These are phyloP conservation scores for Sphaeramia orbicularis DNA, from an alignment of 2,797 vertebrate species.

Conservation along the genomic window DNA sequence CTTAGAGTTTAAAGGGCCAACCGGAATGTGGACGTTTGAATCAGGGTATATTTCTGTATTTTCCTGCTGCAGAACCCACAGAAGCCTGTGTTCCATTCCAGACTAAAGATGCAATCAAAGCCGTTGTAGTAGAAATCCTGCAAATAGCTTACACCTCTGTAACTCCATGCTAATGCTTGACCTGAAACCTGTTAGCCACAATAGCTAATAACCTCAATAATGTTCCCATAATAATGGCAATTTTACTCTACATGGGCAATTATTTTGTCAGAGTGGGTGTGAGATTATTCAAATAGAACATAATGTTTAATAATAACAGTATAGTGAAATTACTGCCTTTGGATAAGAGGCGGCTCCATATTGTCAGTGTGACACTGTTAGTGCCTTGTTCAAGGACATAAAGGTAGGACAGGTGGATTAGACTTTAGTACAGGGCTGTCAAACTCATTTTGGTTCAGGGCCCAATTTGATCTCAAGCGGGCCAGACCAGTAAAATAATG, in stretches of 20 bases:
- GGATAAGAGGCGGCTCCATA: constrained; percentile 6
- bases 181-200: constrained; percentile 24
- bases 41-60: too few relatives aligned
- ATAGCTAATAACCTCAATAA: constrained; percentile 20
- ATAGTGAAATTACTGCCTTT: constrained; percentile 16
- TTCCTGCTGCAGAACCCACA: neutral
- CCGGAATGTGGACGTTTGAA: too few relatives aligned
- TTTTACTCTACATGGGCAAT: constrained; percentile 37
- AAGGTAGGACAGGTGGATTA: neutral
- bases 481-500: too few relatives aligned
- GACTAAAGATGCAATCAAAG: neutral
- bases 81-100: neutral
- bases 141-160: neutral
- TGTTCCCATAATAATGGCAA: constrained; percentile 27
- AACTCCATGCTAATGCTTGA: constrained; percentile 15
- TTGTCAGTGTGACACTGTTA: neutral
- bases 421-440: too few relatives aligned
- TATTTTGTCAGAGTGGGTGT: constrained; percentile 32
- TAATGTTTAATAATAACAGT: constrained; percentile 32
- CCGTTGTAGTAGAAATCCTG: neutral
- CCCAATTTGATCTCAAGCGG: too few relatives aligned
- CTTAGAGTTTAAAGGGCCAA: too few relatives aligned
- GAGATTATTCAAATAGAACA: constrained; percentile 22
- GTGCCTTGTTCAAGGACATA: constrained; percentile 1
- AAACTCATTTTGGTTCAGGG: too few relatives aligned